Conservation (phyloP, 2,113 vertebrate species). For the Ascaphus truei region DNA sequence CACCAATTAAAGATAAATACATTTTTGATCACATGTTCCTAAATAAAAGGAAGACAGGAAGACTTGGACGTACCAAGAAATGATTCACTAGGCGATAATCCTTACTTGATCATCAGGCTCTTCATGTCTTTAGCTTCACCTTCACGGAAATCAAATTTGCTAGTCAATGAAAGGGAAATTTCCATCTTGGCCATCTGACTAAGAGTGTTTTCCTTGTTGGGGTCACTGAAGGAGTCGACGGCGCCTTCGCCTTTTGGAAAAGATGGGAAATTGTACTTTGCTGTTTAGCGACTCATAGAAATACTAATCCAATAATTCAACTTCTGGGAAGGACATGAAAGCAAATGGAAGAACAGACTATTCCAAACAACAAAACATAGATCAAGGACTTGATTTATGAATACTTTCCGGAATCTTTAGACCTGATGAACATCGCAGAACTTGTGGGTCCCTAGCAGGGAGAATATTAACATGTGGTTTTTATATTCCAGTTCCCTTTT, state of each 20-base stretch:
- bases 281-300: not conserved
- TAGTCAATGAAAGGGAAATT: constrained; percentile 89
- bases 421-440: not conserved
- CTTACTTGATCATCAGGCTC: constrained; percentile 89
- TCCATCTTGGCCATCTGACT: constrained; percentile 89
- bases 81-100: too few species aligned
- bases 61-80: too few species aligned
- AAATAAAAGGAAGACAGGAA: too few species aligned
- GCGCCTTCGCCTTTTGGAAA: constrained; percentile 85
- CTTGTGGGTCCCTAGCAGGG: not conserved
- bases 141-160: constrained; percentile 88
- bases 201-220: constrained; percentile 78
- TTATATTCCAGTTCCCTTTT: not conserved
- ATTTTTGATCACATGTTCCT: too few species aligned
- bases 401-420: not conserved
- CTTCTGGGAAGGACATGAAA: not conserved
- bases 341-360: not conserved
- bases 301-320: not conserved
- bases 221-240: constrained; percentile 77
- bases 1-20: too few species aligned
- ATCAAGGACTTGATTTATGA: too few species aligned
- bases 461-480: not conserved
- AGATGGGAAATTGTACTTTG: not conserved
- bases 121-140: constrained; percentile 85
- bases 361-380: not conserved